Evolutionary conservation across 2,888 invertebrate genomes (phyloP).

Genomic region (Nemotelus nigrinus): DNA sequence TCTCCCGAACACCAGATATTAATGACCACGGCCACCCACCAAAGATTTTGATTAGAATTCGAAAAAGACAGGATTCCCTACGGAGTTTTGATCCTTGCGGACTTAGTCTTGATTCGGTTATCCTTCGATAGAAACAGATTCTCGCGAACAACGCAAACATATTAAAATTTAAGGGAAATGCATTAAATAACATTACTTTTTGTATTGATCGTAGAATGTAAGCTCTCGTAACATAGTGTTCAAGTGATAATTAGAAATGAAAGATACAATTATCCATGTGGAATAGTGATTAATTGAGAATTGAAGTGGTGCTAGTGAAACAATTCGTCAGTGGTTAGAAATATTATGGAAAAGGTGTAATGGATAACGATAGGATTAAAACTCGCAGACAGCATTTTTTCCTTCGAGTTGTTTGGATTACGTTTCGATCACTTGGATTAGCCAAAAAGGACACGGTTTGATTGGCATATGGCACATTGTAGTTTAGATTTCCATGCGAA

Average conservation of each 20-base stretch:
- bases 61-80: constrained; percentile 46
- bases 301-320: not conserved
- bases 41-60: constrained; percentile 53
- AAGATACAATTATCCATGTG: not conserved
- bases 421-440: constrained; percentile 48
- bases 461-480: constrained; percentile 20
- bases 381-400: constrained; percentile 7
- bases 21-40: constrained; percentile 52
- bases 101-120: constrained; percentile 44
- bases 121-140: constrained; percentile 36
- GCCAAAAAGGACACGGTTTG: constrained; percentile 48
- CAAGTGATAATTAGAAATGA: too few relatives aligned
- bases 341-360: constrained; percentile 42
- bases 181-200: too few relatives aligned
- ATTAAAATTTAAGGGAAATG: too few relatives aligned
- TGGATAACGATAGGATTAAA: constrained; percentile 29
- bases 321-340: not conserved
- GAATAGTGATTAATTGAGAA: not conserved
- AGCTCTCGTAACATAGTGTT: too few relatives aligned
- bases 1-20: constrained; percentile 9
- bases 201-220: too few relatives aligned
- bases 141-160: not conserved
- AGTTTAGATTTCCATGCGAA: constrained; percentile 19
- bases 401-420: constrained; percentile 49
- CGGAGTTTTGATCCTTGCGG: constrained; percentile 29